Evolutionary conservation across 2,888 invertebrate species (phyloP), one percentile per base, ranked within the genome.

Genomic region (Steinernema scapterisci): DNA sequence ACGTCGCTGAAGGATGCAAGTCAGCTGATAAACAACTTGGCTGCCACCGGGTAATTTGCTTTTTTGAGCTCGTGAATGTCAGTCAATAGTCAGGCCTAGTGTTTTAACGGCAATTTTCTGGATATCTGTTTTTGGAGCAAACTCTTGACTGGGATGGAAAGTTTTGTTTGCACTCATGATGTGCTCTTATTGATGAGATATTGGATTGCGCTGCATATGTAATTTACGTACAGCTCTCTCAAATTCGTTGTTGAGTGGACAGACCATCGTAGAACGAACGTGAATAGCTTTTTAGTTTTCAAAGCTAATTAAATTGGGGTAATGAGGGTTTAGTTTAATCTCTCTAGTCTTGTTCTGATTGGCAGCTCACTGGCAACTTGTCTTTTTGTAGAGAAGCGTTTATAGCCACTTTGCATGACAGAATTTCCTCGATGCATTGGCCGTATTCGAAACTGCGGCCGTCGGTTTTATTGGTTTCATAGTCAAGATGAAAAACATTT

Each of bases 181-280:
- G 63, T 21, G 63, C 63, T 9, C 13, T 31, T 54, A 25, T 63
- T 63, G 63, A 31, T 63, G 63, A 25, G 63, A 63, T 63, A 63
- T 63, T 63, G 63, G 63, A 63, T 63, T 63, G 63, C 63, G 63
- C 19, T 63, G 63, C 63, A 63, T 63, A 27, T 27, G 31, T 63
- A 63, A 63, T 63, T 63, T 27, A 25, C 38, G 25, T 31, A 6
- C 16, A 38, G 27, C 63, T 63, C 38, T 31, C 31, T 27, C 38
- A 63, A 48, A 31, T 31, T 31, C 13, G 31, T 38, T 31, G 19
- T 63, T 16, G 63, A 31, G 16, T 31, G 13, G 27, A 63, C 63
- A 16, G 38, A 6, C 9, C 5, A 6, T 38, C 38, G 9, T 38
- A 9, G 5, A 9, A 38, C 38, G 3, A 3, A 38, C 9, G 38